phyloP scores from a whole-genome alignment of 2,797 vertebrate species.

The Cirrhinus mrigala region DNA sequence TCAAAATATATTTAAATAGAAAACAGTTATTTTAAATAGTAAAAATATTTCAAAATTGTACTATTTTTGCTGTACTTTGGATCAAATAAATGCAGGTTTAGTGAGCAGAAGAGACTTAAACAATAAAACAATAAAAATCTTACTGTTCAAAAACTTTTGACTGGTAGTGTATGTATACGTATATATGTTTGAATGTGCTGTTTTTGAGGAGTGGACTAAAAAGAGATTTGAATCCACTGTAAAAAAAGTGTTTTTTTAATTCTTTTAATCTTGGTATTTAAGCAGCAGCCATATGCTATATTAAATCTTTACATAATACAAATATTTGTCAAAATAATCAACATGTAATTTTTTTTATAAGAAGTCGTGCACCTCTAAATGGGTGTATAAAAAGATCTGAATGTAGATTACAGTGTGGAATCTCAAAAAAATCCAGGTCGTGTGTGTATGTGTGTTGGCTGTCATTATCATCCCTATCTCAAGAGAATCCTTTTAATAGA shows the following conservation, averaged over 20 bases:
- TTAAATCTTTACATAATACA: not conserved
- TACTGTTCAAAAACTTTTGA: no score
- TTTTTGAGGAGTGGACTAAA: no score
- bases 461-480: slow-evolving; percentile 48
- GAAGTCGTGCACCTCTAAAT: not conserved
- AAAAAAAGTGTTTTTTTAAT: not conserved
- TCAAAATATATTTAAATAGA: no score
- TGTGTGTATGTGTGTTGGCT: slow-evolving; percentile 26
- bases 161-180: no score
- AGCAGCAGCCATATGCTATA: not conserved
- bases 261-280: not conserved
- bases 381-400: slow-evolving; percentile 26
- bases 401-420: slow-evolving; percentile 36
- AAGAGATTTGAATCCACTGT: not conserved
- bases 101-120: no score
- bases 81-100: no score
- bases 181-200: no score
- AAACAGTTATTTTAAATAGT: no score
- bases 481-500: slow-evolving; percentile 56
- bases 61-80: no score
- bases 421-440: slow-evolving; percentile 41
- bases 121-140: no score
- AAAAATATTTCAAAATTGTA: no score
- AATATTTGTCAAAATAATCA: not conserved
- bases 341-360: not conserved